Conservation (phyloP, 2,888 invertebrate species). For the Ligdia adustata region DNA sequence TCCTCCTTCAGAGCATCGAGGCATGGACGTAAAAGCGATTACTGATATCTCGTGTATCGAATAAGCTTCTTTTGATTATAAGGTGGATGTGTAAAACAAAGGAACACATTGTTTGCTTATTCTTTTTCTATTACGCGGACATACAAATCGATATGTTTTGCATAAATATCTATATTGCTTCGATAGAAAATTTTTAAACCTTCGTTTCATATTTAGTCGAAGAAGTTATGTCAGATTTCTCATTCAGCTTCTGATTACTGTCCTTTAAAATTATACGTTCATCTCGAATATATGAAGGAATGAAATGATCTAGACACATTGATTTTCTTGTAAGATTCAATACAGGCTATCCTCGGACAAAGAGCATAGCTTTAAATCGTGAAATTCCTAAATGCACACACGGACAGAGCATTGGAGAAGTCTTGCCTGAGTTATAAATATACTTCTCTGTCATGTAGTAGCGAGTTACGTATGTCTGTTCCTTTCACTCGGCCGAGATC, state of each 20-base stretch:
- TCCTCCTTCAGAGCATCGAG: slow-evolving; percentile 66
- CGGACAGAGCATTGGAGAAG: slow-evolving; percentile 33
- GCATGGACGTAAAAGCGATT: slow-evolving; percentile 51
- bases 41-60: slow-evolving; percentile 35
- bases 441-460: slow-evolving; percentile 50
- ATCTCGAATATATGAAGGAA: slow-evolving; percentile 2
- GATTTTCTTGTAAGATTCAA: slow-evolving; percentile 25
- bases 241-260: no score
- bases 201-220: no score
- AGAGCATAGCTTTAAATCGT: slow-evolving; percentile 40
- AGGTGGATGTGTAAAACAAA: background rate
- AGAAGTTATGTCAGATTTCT: no score
- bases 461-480: slow-evolving; percentile 44
- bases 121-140: no score
- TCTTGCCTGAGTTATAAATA: slow-evolving; percentile 43
- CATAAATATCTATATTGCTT: no score
- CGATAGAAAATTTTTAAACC: no score
- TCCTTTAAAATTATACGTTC: no score
- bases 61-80: slow-evolving; percentile 6
- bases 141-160: no score
- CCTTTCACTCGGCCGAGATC: slow-evolving; percentile 48
- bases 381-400: slow-evolving; percentile 50
- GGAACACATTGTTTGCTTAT: background rate
- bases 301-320: background rate
- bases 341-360: slow-evolving; percentile 30